These are phyloP conservation scores for Loris lydekkerianus DNA, from an alignment of 2,797 vertebrate genomes.

Conservation along the genomic window DNA sequence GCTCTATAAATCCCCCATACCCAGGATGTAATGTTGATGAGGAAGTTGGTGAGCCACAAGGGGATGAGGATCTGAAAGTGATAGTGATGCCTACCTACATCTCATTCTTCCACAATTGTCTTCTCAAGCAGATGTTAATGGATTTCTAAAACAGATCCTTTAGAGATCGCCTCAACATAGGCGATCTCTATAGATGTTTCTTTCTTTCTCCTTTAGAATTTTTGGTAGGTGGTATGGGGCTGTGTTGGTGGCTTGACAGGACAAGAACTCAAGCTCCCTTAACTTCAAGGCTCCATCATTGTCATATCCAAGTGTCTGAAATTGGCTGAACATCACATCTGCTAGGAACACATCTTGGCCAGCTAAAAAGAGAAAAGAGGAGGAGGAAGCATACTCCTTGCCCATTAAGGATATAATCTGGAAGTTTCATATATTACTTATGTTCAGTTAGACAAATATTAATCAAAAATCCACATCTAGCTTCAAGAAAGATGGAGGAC, in stretches of 20 bases:
- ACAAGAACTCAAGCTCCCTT: neutral
- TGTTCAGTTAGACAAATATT: neutral
- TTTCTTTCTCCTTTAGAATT: slow-evolving; percentile 14
- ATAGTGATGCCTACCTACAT: neutral
- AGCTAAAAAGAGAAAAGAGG: neutral
- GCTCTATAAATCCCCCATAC: neutral
- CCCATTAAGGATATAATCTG: neutral
- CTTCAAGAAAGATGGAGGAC: neutral
- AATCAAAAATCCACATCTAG: neutral
- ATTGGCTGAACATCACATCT: neutral
- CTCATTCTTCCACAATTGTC: neutral
- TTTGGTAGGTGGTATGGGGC: neutral
- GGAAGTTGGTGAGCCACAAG: neutral
- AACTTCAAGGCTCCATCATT: neutral
- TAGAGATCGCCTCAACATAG: neutral
- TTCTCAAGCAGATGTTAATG: neutral
- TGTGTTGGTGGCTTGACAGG: neutral
- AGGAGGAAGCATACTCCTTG: neutral
- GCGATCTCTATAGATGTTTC: neutral
- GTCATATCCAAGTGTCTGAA: neutral
- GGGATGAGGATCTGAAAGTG: neutral
- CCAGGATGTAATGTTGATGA: neutral
- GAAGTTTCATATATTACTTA: neutral
- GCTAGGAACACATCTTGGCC: neutral
- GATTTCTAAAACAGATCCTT: neutral